Evolutionary conservation across 2,888 invertebrate genomes (phyloP), one percentile per base, ranked within the genome.

Genomic region (Dastarcus helophoroides): DNA sequence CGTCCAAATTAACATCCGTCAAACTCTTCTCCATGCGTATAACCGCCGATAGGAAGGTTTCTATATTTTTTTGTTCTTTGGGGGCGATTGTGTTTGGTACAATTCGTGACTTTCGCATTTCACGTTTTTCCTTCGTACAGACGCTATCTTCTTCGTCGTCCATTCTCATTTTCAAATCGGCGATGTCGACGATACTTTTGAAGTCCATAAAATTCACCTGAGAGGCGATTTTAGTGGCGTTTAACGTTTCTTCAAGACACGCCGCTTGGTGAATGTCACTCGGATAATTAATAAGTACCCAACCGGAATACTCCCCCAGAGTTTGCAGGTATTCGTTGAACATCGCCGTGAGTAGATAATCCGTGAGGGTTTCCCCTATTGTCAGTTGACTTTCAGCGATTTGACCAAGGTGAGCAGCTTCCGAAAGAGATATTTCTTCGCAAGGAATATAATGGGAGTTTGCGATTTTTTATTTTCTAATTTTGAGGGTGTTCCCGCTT

Each of bases 221-320:
- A 32, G 62, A 52, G 4, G 71, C 68, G 11, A 73, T 62, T 23
- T 55, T 53, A 24, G 48, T 50, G 1, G 74, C 73, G 6, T 69
- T 66, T 46, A 78, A 60, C 2, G 63, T 62, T 54, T 69, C 68
- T 54, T 78, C 78, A 16, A 79, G 51, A 23, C 68, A 59, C 41
- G 64, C 63, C 22, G 74, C 71, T 54, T 77, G 71, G 14, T 65
- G 56, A 33, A 70, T 68, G 4, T 61, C 65, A 35, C 64, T 64
- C 0, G 78, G 79, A 47, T 70, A 78, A 50, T 78, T 74, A 22
- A 77, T 54, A 26, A 78, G 58, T n/a, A 69, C 72, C 65, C 76
- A 78, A 3, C 49, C 51, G 36, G 46, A 44, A 10, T 64, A 48
- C 21, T 68, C 62, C 23, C 65, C 32, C 35, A 70, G 56, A 16